Evolutionary conservation across 2,797 vertebrate genomes (phyloP).

Genomic region (Xenentodon cancila): DNA sequence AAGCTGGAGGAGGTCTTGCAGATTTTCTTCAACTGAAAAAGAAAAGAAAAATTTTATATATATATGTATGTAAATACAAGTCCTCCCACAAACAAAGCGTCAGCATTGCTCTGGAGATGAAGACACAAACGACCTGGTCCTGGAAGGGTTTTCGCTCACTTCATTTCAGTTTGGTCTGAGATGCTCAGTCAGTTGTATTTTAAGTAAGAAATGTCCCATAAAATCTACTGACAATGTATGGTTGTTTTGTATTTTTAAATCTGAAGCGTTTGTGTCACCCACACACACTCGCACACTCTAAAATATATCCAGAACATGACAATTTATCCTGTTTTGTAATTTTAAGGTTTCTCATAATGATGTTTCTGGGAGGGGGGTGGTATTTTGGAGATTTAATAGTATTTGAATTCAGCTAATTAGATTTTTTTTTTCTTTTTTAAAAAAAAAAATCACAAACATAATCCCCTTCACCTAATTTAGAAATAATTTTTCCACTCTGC

Average conservation of each 20-base stretch:
- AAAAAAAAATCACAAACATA: constrained; percentile 41
- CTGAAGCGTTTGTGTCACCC: too few relatives aligned
- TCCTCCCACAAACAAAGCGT: too few relatives aligned
- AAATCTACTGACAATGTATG: background rate
- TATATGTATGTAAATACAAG: too few relatives aligned
- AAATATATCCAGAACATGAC: constrained; percentile 27
- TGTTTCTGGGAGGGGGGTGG: constrained; percentile 47
- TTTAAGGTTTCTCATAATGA: constrained; percentile 50
- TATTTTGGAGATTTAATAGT: constrained; percentile 48
- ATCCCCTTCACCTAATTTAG: constrained; percentile 62
- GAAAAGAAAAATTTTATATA: too few relatives aligned
- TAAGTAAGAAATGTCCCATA: background rate
- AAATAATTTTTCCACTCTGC: constrained; percentile 59
- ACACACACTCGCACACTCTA: background rate
- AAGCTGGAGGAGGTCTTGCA: too few relatives aligned
- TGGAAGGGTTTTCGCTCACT: too few relatives aligned
- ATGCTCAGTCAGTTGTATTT: background rate
- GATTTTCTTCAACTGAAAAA: too few relatives aligned
- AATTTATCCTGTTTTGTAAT: constrained; percentile 38
- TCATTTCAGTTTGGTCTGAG: too few relatives aligned
- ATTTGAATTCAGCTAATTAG: constrained; percentile 59
- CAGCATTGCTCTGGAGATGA: too few relatives aligned
- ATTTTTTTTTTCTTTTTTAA: background rate
- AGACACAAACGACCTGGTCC: too few relatives aligned
- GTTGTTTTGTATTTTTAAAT: constrained; percentile 16